Percentiles rank a stretch among this genome's conserved stretches.
These are phyloP conservation scores for Drosophila recens DNA, from an alignment of 2,888 invertebrate species.

Conservation along the genomic window DNA sequence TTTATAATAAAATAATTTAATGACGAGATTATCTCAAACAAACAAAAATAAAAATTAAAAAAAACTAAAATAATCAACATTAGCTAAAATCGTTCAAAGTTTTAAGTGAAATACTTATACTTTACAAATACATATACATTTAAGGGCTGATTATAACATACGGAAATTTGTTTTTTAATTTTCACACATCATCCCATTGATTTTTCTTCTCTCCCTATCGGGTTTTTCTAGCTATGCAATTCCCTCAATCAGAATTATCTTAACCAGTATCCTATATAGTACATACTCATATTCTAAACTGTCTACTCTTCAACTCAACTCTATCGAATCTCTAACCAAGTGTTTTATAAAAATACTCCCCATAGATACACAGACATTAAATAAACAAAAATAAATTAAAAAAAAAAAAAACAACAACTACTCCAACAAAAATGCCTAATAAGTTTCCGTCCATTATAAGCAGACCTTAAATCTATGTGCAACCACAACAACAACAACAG, in stretches of 20 bases:
- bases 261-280: conserved; percentile 23
- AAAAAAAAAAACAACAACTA: conserved; percentile 29
- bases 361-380: conserved; percentile 51
- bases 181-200: conserved; percentile 3
- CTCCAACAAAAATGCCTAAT: conserved; percentile 82
- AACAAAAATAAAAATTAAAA: conserved; percentile 16
- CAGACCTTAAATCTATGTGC: conserved; percentile 85
- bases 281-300: conserved; percentile 39
- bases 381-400: conserved; percentile 31
- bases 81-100: conserved; percentile 58
- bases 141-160: conserved; percentile 85
- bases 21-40: conserved; percentile 30
- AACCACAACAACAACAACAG: conserved; percentile 48
- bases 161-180: conserved; percentile 81
- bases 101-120: conserved; percentile 46
- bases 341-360: conserved; percentile 53
- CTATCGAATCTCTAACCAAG: conserved; percentile 40
- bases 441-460: conserved; percentile 85
- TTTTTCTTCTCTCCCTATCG: conserved; percentile 13
- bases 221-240: conserved; percentile 4
- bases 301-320: conserved; percentile 32
- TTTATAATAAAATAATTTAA: conserved; percentile 54
- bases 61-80: conserved; percentile 44
- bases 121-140: conserved; percentile 74
- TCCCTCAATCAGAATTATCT: conserved; percentile 13